Evolutionary conservation across 2,797 vertebrate genomes (phyloP), one percentile per base, ranked within the genome.

Genomic region (Enteromius thamalakanensis): DNA sequence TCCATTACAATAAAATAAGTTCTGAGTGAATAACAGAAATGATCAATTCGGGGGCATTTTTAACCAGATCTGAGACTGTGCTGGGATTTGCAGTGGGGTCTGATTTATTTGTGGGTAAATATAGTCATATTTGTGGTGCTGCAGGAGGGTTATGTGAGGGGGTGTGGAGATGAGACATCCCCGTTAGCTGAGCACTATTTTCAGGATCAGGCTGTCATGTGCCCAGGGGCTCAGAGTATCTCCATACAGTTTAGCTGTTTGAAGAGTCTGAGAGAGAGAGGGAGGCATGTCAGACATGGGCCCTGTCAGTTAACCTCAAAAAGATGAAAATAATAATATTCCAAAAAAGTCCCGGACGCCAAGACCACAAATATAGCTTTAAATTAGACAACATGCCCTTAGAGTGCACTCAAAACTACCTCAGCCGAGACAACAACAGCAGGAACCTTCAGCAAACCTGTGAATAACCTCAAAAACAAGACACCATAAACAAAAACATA

Each of bases 231-330:
- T 70, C 82, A 88, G 80, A 86, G 83, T 80, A 79, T 84, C 85
- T 87, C 83, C 81, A 85, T 84, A 83, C 84, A 87, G 82, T 83
- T 83, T 84, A 82, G 76, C 87, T 83, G 84, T 89, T 86, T 84
- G 80, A 86, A 85, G 84, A 82, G 65, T 87, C 74, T 84, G 79
- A 82, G 26, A 60, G 75, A 79, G 67, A n/a, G 49, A 60, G 12
- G 45, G 60, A 76, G 62, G 19, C 23, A 74, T 78, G 76, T 76
- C 49, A 80, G 75, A 42, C 58, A 72, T 82, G 67, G 74, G 64
- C 53, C 37, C 45, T 69, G 84, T 82, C 60, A 82, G 72, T 76
- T 82, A 67, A 74, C 80, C 70, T 75, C n/a, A 82, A 76, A 68
- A 82, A 82, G 70, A 79, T 2, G 2, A 81, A 74, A 64, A 81